Conservation (phyloP, 2,888 invertebrate genomes). For the Octodonta nipae region DNA sequence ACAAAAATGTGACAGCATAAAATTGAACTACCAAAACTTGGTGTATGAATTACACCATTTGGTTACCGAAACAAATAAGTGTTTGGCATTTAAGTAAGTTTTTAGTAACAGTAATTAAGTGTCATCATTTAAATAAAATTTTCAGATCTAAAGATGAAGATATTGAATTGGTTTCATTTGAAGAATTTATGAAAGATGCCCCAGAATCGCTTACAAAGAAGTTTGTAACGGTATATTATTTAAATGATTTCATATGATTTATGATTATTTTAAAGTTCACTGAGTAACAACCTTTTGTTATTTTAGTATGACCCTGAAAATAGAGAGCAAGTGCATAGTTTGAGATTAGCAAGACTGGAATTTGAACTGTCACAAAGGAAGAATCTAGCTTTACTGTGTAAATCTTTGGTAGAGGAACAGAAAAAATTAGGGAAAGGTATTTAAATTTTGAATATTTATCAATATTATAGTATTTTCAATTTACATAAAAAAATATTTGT, state of each 20-base stretch:
- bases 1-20: slow-evolving; percentile 77
- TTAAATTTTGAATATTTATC: neutral
- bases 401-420: slow-evolving; percentile 61
- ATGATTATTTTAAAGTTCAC: neutral
- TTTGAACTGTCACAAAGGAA: slow-evolving; percentile 85
- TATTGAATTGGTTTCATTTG: slow-evolving; percentile 71
- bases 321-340: slow-evolving; percentile 55
- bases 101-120: neutral
- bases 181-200: slow-evolving; percentile 72
- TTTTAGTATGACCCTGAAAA: slow-evolving; percentile 22
- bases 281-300: neutral
- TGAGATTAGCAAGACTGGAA: slow-evolving; percentile 73
- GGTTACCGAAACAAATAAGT: slow-evolving; percentile 87
- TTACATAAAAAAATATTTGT: slow-evolving; percentile 4
- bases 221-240: slow-evolving; percentile 23
- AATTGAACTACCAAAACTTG: slow-evolving; percentile 82
- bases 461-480: slow-evolving; percentile 3
- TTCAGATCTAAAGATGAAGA: slow-evolving; percentile 80
- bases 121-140: slow-evolving; percentile 3
- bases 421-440: slow-evolving; percentile 60
- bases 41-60: slow-evolving; percentile 88
- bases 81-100: slow-evolving; percentile 75
- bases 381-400: slow-evolving; percentile 62
- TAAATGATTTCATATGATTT: neutral
- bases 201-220: slow-evolving; percentile 40